Percentiles rank a stretch among this genome's conserved stretches.
Evolutionary conservation across 2,113 vertebrate genomes (phyloP).

Genomic region (Cathartes aura): DNA sequence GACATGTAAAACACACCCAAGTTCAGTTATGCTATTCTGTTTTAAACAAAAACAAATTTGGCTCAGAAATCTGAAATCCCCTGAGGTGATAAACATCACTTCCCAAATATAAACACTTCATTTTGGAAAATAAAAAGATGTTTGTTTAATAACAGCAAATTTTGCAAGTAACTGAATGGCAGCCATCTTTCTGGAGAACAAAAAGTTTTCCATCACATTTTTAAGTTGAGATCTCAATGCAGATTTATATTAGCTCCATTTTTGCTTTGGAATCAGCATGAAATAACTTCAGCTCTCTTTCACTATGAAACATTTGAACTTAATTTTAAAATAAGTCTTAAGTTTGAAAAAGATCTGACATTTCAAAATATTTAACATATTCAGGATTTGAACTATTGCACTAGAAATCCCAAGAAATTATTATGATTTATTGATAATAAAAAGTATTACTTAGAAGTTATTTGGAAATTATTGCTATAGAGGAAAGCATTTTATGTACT

Average conservation of each 20-base stretch:
- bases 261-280: neutral
- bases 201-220: neutral
- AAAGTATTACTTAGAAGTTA: neutral
- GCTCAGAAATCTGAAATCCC: neutral
- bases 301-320: neutral
- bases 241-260: neutral
- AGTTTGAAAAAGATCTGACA: neutral
- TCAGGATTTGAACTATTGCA: neutral
- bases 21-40: neutral
- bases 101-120: neutral
- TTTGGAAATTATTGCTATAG: neutral
- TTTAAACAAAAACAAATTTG: neutral
- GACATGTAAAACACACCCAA: neutral
- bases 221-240: neutral
- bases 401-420: neutral
- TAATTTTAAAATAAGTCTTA: neutral
- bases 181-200: neutral
- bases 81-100: neutral
- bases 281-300: neutral
- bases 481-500: slow-evolving; percentile 2
- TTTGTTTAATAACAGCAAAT: neutral
- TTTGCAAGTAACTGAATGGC: neutral
- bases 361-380: slow-evolving; percentile 24
- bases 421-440: neutral
- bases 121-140: neutral